Conservation (phyloP, 2,888 invertebrate species). For the Drosophila hamatofila region DNA sequence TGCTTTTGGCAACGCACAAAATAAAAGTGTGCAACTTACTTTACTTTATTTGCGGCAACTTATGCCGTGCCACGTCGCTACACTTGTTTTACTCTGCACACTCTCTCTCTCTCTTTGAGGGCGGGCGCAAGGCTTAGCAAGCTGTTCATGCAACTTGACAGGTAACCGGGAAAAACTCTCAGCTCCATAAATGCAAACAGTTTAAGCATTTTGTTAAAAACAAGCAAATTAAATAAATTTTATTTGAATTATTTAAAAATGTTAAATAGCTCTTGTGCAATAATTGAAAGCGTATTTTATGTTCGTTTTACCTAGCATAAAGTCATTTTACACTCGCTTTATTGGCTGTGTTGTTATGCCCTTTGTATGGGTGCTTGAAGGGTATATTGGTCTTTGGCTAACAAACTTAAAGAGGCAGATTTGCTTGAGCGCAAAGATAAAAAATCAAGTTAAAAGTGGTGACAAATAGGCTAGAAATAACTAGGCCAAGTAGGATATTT, state of each 20-base stretch:
- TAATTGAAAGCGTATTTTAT: conserved; percentile 44
- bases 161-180: background rate
- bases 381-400: background rate
- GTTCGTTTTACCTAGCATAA: conserved; percentile 35
- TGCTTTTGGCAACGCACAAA: conserved; percentile 61
- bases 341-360: conserved; percentile 51
- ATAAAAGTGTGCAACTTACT: conserved; percentile 71
- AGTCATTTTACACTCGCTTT: conserved; percentile 50
- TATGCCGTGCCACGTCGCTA: conserved; percentile 59
- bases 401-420: too few species aligned
- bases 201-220: background rate
- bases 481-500: too few species aligned
- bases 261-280: background rate
- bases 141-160: conserved; percentile 11
- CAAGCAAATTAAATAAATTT: background rate
- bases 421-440: too few species aligned
- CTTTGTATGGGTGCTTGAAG: background rate
- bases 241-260: background rate
- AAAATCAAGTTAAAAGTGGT: too few species aligned
- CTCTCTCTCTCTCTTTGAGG: conserved; percentile 18
- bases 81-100: conserved; percentile 47
- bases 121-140: conserved; percentile 23
- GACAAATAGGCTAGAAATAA: too few species aligned
- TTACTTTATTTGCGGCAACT: conserved; percentile 68
- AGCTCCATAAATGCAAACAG: background rate